Conservation (phyloP, 2,888 invertebrate genomes). For the Boloria selene region DNA sequence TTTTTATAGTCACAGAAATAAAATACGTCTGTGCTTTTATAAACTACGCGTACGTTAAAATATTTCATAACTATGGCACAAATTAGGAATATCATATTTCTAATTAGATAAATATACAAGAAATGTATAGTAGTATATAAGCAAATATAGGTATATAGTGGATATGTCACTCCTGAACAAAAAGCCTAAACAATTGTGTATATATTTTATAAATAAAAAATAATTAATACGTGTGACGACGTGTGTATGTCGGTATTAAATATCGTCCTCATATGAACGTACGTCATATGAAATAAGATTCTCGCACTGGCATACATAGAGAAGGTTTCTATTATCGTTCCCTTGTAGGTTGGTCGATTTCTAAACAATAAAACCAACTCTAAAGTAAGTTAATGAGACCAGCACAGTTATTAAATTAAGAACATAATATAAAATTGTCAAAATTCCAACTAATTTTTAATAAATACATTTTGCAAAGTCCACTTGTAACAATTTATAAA, state of each 20-base stretch:
- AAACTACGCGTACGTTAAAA: conserved; percentile 20
- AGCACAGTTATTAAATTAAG: conserved; percentile 50
- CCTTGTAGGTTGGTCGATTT: not conserved
- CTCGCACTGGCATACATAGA: too few relatives aligned
- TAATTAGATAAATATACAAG: conserved; percentile 11
- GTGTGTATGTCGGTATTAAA: too few relatives aligned
- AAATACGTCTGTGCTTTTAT: conserved; percentile 1
- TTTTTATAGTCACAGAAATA: not conserved
- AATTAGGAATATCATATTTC: conserved; percentile 39
- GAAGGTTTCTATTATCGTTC: too few relatives aligned
- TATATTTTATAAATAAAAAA: too few relatives aligned
- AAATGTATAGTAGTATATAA: not conserved
- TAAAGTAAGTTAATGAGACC: conserved; percentile 13
- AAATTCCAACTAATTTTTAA: conserved; percentile 62
- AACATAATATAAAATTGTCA: conserved; percentile 72
- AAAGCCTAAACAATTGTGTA: not conserved
- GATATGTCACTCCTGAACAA: not conserved
- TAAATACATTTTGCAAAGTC: conserved; percentile 55
- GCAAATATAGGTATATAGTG: too few relatives aligned
- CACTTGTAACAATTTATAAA: conserved; percentile 45
- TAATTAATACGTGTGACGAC: too few relatives aligned
- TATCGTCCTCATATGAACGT: too few relatives aligned
- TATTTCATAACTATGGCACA: conserved; percentile 39
- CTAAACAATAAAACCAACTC: not conserved
- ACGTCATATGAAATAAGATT: too few relatives aligned